Conservation (phyloP, 2,888 invertebrate species). For the Melikaiella ostensackeni region DNA sequence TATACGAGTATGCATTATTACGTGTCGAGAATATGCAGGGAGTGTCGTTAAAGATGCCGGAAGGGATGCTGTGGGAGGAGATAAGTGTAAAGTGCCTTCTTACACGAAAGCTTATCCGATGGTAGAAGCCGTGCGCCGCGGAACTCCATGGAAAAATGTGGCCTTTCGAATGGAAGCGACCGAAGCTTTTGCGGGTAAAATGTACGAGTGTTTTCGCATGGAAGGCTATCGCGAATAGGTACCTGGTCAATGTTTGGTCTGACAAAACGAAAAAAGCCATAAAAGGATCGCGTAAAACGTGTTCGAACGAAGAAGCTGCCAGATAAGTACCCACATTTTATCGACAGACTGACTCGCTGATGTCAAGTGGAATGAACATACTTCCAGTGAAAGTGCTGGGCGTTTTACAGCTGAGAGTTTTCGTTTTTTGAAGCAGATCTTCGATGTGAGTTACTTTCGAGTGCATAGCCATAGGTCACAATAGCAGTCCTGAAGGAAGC, state of each 20-base stretch:
- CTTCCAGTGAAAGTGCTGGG: conserved; percentile 35
- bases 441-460: conserved; percentile 19
- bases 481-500: conserved; percentile 15
- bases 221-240: conserved; percentile 41
- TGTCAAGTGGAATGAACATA: conserved; percentile 51
- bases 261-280: conserved; percentile 40
- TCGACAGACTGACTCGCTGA: conserved; percentile 48
- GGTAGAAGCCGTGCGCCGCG: conserved; percentile 15
- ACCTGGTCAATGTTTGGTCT: conserved; percentile 42
- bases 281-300: conserved; percentile 49
- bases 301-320: conserved; percentile 44
- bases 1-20: conserved; percentile 27
- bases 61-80: conserved; percentile 29
- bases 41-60: conserved; percentile 29
- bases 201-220: conserved; percentile 48
- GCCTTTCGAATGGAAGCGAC: conserved; percentile 19
- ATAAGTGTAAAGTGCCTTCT: conserved; percentile 37
- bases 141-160: conserved; percentile 31
- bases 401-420: conserved; percentile 35
- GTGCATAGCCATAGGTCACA: conserved; percentile 36
- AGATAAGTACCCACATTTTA: conserved; percentile 52
- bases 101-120: conserved; percentile 30
- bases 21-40: conserved; percentile 35
- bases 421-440: conserved; percentile 30
- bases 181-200: conserved; percentile 29